Percentiles rank a stretch among this genome's conserved stretches.
These are phyloP conservation scores for Neria commutata DNA, from an alignment of 2,888 invertebrate genomes.

Conservation along the genomic window DNA sequence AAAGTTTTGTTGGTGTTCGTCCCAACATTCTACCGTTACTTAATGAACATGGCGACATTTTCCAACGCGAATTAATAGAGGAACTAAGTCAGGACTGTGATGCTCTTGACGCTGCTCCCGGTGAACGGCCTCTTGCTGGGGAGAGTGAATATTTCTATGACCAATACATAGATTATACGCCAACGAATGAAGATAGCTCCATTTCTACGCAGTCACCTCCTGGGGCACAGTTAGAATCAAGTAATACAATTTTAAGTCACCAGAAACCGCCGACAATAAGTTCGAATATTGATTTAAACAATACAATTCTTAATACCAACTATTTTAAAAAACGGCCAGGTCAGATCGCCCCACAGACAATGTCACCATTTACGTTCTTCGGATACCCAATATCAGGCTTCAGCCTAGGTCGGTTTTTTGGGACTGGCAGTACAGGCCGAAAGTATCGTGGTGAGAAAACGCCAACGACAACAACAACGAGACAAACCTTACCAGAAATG, in stretches of 20 bases:
- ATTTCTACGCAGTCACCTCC: constrained; percentile 24
- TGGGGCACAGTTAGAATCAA: constrained; percentile 47
- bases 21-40: constrained; percentile 66
- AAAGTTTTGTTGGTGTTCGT: constrained; percentile 8
- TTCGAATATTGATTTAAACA: constrained; percentile 64
- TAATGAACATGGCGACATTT: constrained; percentile 75
- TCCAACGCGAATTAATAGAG: constrained; percentile 66
- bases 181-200: constrained; percentile 47
- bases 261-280: constrained; percentile 63
- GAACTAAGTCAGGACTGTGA: constrained; percentile 63
- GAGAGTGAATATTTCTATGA: constrained; percentile 85
- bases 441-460: constrained; percentile 49
- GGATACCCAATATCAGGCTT: constrained; percentile 80
- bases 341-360: constrained; percentile 29
- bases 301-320: constrained; percentile 60
- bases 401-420: constrained; percentile 72
- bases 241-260: constrained; percentile 61
- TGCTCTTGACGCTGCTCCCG: constrained; percentile 54
- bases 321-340: constrained; percentile 53
- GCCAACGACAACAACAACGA: not conserved
- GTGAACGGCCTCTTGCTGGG: constrained; percentile 71
- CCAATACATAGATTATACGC: constrained; percentile 80
- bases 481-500: constrained; percentile 27
- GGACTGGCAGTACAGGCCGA: constrained; percentile 57
- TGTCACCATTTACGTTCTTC: constrained; percentile 78